Percentiles rank a stretch among this genome's conserved stretches.
Conservation (phyloP, 2,797 vertebrate species). For the Sphenodon punctatus region DNA sequence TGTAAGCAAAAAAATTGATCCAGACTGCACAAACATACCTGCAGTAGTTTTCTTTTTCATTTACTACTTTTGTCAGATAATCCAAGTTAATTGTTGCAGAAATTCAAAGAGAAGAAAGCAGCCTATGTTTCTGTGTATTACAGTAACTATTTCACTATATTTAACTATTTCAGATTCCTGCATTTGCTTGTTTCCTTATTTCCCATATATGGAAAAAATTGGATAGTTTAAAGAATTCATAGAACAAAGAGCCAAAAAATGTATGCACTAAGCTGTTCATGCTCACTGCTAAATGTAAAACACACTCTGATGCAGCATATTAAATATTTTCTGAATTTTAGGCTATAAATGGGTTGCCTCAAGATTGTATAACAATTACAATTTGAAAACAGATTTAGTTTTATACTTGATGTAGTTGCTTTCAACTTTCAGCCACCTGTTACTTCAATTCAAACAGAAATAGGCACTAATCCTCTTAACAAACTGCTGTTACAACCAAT, state of each 20-base stretch:
- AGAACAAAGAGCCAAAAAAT: neutral
- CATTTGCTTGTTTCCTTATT: slow-evolving; percentile 16
- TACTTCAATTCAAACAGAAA: neutral
- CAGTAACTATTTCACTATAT: neutral
- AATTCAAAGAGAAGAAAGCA: no score
- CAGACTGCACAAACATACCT: neutral
- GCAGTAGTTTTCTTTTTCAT: neutral
- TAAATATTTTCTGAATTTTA: slow-evolving; percentile 25
- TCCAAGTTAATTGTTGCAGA: no score
- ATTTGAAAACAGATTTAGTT: slow-evolving; percentile 22
- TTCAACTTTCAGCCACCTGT: neutral
- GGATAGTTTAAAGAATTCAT: neutral
- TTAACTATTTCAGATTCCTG: neutral
- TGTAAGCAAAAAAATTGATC: neutral
- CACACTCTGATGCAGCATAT: neutral
- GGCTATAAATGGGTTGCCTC: slow-evolving; percentile 2
- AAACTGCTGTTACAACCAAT: neutral
- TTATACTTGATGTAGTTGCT: slow-evolving; percentile 19
- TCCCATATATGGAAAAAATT: slow-evolving; percentile 10
- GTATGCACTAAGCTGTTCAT: neutral
- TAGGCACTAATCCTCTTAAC: neutral
- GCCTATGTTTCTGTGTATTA: no score
- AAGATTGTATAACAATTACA: neutral
- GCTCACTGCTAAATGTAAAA: neutral
- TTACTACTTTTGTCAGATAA: slow-evolving; percentile 4